phyloP scores from a whole-genome alignment of 2,888 invertebrate species.

The Geophilus truncorum region DNA sequence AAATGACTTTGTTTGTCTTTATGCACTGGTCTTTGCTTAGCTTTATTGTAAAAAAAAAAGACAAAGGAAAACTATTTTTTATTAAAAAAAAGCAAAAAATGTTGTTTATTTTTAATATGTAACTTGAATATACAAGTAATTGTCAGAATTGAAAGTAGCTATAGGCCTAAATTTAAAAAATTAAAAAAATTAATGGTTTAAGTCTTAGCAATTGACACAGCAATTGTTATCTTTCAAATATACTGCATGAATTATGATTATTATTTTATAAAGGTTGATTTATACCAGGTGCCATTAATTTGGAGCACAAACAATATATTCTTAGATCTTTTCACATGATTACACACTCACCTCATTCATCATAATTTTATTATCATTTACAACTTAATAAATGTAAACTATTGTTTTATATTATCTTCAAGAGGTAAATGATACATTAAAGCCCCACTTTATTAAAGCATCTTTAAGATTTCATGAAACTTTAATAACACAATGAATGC shows the following conservation, averaged over 20 bases:
- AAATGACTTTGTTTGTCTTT: background rate
- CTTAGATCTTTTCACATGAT: background rate
- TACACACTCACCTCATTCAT: background rate
- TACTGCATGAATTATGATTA: background rate
- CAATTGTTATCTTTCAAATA: too few species aligned
- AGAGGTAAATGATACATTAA: background rate
- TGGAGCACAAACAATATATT: background rate
- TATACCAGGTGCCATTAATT: background rate
- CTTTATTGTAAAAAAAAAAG: too few species aligned
- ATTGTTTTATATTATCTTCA: background rate
- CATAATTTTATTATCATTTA: background rate
- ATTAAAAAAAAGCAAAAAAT: too few species aligned
- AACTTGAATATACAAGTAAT: too few species aligned
- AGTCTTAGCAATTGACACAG: too few species aligned
- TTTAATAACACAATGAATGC: background rate
- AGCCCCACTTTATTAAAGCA: background rate
- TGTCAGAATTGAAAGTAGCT: too few species aligned
- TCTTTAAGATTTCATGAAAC: background rate
- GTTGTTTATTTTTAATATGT: too few species aligned
- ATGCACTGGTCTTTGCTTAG: background rate
- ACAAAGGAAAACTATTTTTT: too few species aligned
- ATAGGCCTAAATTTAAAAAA: too few species aligned
- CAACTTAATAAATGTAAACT: background rate
- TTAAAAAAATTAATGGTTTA: too few species aligned
- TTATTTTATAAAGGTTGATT: background rate